Evolutionary conservation across 2,113 vertebrate genomes (phyloP).

Genomic region (Kryptolebias marmoratus): DNA sequence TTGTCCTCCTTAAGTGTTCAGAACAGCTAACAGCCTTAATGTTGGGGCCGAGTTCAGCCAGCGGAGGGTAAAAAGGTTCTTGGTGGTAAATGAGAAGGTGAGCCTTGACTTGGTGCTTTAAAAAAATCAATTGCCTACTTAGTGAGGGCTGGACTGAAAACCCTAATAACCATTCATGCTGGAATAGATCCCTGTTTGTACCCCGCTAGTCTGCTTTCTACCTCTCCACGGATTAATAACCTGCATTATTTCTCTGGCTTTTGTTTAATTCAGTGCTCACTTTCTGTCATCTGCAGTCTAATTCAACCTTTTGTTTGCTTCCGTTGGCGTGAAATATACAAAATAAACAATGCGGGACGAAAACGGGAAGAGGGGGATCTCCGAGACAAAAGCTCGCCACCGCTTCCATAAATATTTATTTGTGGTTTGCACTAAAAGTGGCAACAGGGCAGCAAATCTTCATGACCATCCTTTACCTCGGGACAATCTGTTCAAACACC

Average conservation of each 20-base stretch:
- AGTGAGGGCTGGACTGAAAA: conserved; percentile 30
- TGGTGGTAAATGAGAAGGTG: conserved; percentile 40
- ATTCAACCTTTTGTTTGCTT: conserved; percentile 5
- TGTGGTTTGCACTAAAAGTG: no score
- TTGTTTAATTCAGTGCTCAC: conserved; percentile 15
- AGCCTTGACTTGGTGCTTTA: conserved; percentile 34
- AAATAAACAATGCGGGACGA: conserved; percentile 2
- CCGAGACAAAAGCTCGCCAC: no score
- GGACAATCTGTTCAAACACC: no score
- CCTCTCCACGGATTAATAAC: background rate
- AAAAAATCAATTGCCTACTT: conserved; percentile 49
- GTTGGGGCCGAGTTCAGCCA: conserved; percentile 12
- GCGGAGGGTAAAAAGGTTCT: conserved; percentile 11
- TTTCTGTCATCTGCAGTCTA: background rate
- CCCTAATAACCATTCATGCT: conserved; percentile 19
- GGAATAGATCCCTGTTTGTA: conserved; percentile 14
- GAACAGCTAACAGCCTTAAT: background rate
- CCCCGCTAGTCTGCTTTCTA: background rate
- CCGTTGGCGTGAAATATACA: conserved; percentile 10
- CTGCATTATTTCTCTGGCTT: background rate
- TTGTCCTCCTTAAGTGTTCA: background rate
- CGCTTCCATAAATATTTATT: no score
- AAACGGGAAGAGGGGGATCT: conserved; percentile 3
- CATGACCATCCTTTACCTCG: no score
- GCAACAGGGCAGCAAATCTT: no score